Percentiles rank a stretch among this genome's conserved stretches.
phyloP scores from a whole-genome alignment of 1,140 invertebrate species.

The Bemisia tabaci region DNA sequence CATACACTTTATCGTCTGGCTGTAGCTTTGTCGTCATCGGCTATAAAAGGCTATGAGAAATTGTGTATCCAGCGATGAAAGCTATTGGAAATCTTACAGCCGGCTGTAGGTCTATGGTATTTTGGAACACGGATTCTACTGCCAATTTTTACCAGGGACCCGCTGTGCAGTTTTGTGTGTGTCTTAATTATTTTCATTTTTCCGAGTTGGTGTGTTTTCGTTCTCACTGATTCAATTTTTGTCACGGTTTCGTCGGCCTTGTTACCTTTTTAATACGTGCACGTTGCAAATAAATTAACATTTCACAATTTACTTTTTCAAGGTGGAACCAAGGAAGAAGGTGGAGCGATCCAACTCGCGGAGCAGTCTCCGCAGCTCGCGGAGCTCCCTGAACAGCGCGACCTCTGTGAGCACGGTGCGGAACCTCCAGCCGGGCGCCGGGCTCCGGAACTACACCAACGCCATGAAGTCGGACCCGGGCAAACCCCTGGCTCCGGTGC shows the following conservation, averaged over 20 bases:
- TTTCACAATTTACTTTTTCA: slow-evolving; percentile 18
- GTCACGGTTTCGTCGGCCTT: neutral
- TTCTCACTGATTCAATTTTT: neutral
- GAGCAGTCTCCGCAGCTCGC: slow-evolving; percentile 61
- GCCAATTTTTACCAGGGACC: no score
- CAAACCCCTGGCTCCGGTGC: slow-evolving; percentile 32
- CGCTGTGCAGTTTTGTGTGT: no score
- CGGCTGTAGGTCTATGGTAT: no score
- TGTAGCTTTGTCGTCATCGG: no score
- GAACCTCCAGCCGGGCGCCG: slow-evolving; percentile 37
- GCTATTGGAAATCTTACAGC: neutral
- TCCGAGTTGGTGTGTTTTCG: no score
- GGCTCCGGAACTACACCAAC: slow-evolving; percentile 25
- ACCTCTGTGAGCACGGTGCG: slow-evolving; percentile 64
- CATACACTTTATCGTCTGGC: no score
- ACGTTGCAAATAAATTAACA: neutral
- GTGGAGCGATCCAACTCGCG: slow-evolving; percentile 48
- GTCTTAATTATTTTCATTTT: no score
- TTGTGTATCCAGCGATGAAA: neutral
- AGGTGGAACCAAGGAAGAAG: slow-evolving; percentile 13
- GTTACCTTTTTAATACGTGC: no score
- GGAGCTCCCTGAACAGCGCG: slow-evolving; percentile 66
- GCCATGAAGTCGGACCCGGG: slow-evolving; percentile 26
- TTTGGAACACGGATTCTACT: no score
- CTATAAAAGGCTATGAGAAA: no score